A percentile compares a stretch with the other conserved stretches of the same genome.
Evolutionary conservation across 2,113 vertebrate species (phyloP).

Genomic region (Raphicerus campestris): DNA sequence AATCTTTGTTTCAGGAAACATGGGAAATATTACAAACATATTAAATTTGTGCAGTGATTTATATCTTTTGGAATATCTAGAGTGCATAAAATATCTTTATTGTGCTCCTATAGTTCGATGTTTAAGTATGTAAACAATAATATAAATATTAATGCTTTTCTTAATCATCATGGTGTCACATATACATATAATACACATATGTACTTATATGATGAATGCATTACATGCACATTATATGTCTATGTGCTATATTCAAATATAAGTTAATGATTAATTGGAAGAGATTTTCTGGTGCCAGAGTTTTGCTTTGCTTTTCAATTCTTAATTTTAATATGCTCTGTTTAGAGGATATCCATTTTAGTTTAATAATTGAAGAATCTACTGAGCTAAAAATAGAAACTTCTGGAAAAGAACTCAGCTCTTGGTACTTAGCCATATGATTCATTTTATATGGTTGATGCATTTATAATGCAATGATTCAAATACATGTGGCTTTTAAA

Average conservation of each 20-base stretch:
- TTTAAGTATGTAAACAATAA: conserved; percentile 26
- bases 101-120: neutral
- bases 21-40: neutral
- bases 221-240: neutral
- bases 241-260: neutral
- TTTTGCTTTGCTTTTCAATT: neutral
- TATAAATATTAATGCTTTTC: neutral
- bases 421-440: neutral
- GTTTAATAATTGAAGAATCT: neutral
- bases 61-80: neutral
- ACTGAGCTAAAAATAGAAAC: conserved; percentile 42
- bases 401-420: neutral
- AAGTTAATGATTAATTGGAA: neutral
- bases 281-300: neutral
- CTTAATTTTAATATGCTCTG: neutral
- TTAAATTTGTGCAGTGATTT: neutral
- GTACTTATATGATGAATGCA: neutral
- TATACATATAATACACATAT: neutral
- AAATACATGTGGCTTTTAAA: conserved; percentile 26
- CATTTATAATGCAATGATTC: conserved; percentile 47
- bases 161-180: neutral
- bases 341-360: neutral
- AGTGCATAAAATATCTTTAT: neutral
- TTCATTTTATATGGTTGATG: conserved; percentile 18
- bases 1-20: neutral